phyloP scores from a whole-genome alignment of 2,888 invertebrate species.

The Lasioglossum villosulum region DNA sequence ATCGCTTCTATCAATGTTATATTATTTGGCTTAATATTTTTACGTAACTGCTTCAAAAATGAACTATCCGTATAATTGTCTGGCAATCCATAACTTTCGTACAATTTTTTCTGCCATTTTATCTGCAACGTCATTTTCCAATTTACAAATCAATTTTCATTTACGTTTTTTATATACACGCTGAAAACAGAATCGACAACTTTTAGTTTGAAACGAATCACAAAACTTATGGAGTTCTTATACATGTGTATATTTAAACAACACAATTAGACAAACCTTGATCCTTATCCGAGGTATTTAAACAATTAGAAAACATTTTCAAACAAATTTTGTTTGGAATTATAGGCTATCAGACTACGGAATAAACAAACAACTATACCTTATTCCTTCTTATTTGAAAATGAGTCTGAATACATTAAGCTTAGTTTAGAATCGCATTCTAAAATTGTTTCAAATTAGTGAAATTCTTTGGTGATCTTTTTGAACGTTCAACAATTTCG shows the following conservation, averaged over 20 bases:
- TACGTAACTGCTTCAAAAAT: constrained; percentile 93
- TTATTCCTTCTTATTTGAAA: neutral
- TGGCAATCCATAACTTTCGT: constrained; percentile 93
- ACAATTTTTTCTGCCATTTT: constrained; percentile 94
- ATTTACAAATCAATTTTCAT: neutral
- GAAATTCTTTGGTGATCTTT: neutral
- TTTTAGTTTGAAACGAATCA: neutral
- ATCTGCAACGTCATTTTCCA: constrained; percentile 34
- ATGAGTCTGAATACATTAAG: neutral
- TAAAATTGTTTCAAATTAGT: neutral
- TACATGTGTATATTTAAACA: neutral
- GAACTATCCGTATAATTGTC: constrained; percentile 96
- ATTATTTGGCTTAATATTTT: constrained; percentile 92
- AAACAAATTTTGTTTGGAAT: neutral
- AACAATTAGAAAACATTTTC: neutral
- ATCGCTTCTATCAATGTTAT: constrained; percentile 90
- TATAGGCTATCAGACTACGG: neutral
- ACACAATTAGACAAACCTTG: neutral
- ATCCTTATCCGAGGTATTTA: neutral
- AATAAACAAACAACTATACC: neutral
- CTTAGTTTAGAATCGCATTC: neutral
- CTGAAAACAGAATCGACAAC: neutral
- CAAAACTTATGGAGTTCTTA: neutral
- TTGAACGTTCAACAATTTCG: neutral
- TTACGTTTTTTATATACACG: neutral